Base-by-base conservation (phyloP, 30 jellyfish, hydroid and myxozoan species). In the Pseudorhiza aurosa region DNA sequence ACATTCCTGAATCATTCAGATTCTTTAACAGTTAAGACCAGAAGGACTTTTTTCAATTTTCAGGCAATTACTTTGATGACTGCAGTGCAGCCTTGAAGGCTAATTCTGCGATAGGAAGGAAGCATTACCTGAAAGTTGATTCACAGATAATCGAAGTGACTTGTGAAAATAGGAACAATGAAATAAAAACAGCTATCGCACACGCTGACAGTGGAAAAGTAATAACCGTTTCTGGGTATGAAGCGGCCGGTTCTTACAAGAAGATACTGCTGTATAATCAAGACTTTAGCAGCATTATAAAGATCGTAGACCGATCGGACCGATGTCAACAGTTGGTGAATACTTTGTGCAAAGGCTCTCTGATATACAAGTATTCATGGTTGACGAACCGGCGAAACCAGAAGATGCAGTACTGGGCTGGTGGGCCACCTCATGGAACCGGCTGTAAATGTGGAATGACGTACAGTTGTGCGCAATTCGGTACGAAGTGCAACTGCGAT, bases 391-490 rank as follows among this genome's bases (percentile, higher is more conserved):
- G 87, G 39, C 29, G 11, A 7, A 18, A 58, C 49, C 10, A 37
- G 39, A 40, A 55, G 67, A 47, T 75, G 87, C 17, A 65, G 0
- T 75, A 53, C 67, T 58, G 75, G 76, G 87, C 75, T 18, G 87
- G 87, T 1, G 87, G 87, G 11, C 87, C 76, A 0, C n/a, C 44
- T 11, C 11, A 37, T 75, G 87, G 87, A 39, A 37, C 76, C 7
- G 87, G 87, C 24, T 75, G 87, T 67, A 77, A 65, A 27, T 75
- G 87, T 57, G 87, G 87, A 8, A 58, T 56, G 25, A 15, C 68
- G 8, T 24, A 24, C 1, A 75, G 68, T 4, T 75, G 87, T 37
- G 77, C 77, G 19, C 7, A 21, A 2, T 14, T 68, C 15, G 26
- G 40, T 8, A 24, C 35, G 3, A 9, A 51, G 39, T 75, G 87